Base-by-base conservation (phyloP, 2,113 vertebrate genomes). In the Syrrhaptes paradoxus region DNA sequence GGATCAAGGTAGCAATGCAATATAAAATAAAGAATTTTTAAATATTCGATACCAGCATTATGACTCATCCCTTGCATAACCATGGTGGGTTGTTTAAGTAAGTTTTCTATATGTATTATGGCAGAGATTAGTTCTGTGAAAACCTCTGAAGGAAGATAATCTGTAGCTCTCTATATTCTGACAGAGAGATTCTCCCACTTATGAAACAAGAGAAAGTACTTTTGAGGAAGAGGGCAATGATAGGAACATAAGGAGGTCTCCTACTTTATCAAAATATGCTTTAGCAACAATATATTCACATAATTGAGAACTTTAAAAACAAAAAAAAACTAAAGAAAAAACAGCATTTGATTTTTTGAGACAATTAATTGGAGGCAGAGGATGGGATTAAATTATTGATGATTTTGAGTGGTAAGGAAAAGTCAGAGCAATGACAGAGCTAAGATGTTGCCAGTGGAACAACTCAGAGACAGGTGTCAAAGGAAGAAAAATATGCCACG, bases 11-110 rank as follows among this genome's bases (percentile, higher is more conserved):
- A 88, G 75, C 59, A 90, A 48, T 17, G 55, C 59, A 80, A 83
- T 7, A 66, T 55, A 89, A 96, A 95, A 87, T 85, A 85, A 95
- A 90, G 73, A 54, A 78, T 75, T 90, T 96, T 90, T 10, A 95
- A 95, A 93, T 90, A 93, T 86, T 96, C 4, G 1, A 71, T 89
- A 83, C 31, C 65, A 75, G 94, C 76, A 75, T 87, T 78, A 84
- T 97, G 96, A 97, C 76, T 97, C 96, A 97, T 84, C 68, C 41
- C 90, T 97, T 97, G 91, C 96, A 97, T 96, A 97, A 97, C 70
- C 61, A 81, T 82, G 73, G 96, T 95, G 94, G 94, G 95, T n/a
- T 96, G 91, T 97, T 96, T 84, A 95, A 96, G 80, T 59, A 78
- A 96, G 54, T 95, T 95, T 94, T 46, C 32, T 96, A 76, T 96